Evolutionary conservation across 2,888 invertebrate genomes (phyloP).

Genomic region (Mesopsocus fuscifrons): DNA sequence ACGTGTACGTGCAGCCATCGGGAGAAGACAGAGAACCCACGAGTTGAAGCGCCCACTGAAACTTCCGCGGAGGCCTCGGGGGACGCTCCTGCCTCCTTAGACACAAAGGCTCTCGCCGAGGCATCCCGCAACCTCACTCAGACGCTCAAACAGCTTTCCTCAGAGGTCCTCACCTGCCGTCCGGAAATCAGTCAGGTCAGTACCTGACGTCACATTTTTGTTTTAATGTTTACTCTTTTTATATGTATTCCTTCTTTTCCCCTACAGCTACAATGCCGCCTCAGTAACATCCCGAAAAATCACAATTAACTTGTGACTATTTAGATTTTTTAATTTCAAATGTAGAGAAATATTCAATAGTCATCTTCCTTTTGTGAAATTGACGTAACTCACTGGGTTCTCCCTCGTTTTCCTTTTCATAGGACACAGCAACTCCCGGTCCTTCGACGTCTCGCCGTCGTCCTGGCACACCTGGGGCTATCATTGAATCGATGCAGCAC

Average conservation of each 20-base stretch:
- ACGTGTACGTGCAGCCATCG: constrained; percentile 1
- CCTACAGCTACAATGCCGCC: no score
- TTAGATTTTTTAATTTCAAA: no score
- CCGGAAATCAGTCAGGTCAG: constrained; percentile 24
- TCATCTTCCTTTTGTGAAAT: not conserved
- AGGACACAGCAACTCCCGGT: not conserved
- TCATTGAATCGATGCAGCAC: constrained; percentile 82
- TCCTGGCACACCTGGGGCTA: constrained; percentile 39
- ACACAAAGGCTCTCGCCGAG: constrained; percentile 63
- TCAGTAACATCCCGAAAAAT: no score
- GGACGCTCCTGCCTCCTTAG: constrained; percentile 29
- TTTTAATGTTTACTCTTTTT: no score
- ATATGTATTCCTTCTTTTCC: no score
- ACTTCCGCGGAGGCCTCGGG: constrained; percentile 15
- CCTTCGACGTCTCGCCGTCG: constrained; percentile 5
- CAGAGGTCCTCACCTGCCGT: constrained; percentile 59
- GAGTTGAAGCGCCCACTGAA: constrained; percentile 11
- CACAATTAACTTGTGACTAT: no score
- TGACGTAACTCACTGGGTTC: not conserved
- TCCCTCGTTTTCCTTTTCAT: not conserved
- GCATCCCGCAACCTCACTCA: constrained; percentile 83
- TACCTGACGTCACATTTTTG: not conserved
- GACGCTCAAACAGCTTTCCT: constrained; percentile 73
- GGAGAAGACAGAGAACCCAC: constrained; percentile 11
- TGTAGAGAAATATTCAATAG: no score